Base-by-base conservation (phyloP, 1,140 invertebrate genomes). In the Zeugodacus cucurbitae region DNA sequence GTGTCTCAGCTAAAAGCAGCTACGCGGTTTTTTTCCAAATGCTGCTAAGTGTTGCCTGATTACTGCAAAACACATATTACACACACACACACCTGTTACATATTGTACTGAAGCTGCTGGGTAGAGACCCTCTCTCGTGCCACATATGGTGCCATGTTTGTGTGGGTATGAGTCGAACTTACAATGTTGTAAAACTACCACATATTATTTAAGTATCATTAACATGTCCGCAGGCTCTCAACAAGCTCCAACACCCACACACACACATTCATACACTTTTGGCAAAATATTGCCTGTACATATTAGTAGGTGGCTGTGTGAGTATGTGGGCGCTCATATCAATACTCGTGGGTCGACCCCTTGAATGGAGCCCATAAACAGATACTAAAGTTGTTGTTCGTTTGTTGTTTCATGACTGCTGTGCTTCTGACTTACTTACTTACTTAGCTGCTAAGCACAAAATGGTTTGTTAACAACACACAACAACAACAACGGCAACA, bases 391-490 rank as follows among this genome's bases (percentile, higher is more conserved):
- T 74, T 74, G 32, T 74, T 74, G 67, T 14, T 74, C 67, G 17
- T 74, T 74, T 74, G 67, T 74, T 74, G 67, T 20, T 74, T 74
- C 20, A n/a, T 74, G 34, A 74, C 67, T 74, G 67, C 67, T 74
- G 34, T 74, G 67, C 32, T 34, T 41, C 67, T 74, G n/a, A 26
- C 22, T 20, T 34, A 74, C 67, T 74, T 62, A 26, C 22, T 20
- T 54, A 26, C 22, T 26, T 37, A n/a, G 67, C 22, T 37, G 17
- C 20, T 74, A 20, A 41, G 32, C 22, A 74, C 67, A 41, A 41
- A 74, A 74, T 74, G 67, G 67, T 32, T 74, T 74, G 67, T 74
- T 74, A 74, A 74, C 67, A 74, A 34, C 34, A 32, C 17, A 7
- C 34, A 22, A 74, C 32, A 74, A 74, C 67, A 74, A 74, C 37